Evolutionary conservation across 2,797 vertebrate species (phyloP).

Genomic region (Hydrocynus forskahlii): DNA sequence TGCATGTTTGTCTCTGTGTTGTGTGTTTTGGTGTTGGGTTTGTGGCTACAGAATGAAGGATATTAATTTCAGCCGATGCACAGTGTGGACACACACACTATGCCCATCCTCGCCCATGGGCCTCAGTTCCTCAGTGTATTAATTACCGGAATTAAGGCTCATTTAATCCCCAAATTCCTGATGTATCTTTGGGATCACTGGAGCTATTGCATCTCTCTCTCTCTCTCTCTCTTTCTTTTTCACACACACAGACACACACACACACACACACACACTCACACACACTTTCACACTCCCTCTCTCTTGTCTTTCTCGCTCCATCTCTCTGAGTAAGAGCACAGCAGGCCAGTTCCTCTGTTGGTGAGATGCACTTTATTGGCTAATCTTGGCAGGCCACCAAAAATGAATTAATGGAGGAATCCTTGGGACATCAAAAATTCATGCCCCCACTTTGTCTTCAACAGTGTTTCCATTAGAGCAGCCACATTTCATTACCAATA

Average conservation of each 20-base stretch:
- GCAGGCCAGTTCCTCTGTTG: constrained; percentile 41
- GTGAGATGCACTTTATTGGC: constrained; percentile 51
- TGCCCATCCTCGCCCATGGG: background rate
- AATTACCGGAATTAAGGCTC: constrained; percentile 54
- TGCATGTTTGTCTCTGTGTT: background rate
- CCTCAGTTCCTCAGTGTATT: constrained; percentile 44
- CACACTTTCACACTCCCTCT: background rate
- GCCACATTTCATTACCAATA: constrained; percentile 34
- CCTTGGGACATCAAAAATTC: constrained; percentile 55
- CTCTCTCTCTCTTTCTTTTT: constrained; percentile 36
- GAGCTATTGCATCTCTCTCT: background rate
- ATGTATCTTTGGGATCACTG: background rate
- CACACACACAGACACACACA: too few species aligned
- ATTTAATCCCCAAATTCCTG: background rate
- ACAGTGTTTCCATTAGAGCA: constrained; percentile 33
- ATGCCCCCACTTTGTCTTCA: constrained; percentile 48
- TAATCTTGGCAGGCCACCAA: constrained; percentile 53
- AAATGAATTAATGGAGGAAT: constrained; percentile 54
- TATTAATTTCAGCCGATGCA: constrained; percentile 46
- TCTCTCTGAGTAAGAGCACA: constrained; percentile 7
- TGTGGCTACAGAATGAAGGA: constrained; percentile 29
- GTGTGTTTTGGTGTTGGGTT: constrained; percentile 16
- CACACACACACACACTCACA: too few species aligned
- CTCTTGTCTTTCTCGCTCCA: constrained; percentile 18
- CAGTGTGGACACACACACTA: constrained; percentile 26